Conservation (phyloP, 2,888 invertebrate genomes). For the Disparrhopalites patrizii region DNA sequence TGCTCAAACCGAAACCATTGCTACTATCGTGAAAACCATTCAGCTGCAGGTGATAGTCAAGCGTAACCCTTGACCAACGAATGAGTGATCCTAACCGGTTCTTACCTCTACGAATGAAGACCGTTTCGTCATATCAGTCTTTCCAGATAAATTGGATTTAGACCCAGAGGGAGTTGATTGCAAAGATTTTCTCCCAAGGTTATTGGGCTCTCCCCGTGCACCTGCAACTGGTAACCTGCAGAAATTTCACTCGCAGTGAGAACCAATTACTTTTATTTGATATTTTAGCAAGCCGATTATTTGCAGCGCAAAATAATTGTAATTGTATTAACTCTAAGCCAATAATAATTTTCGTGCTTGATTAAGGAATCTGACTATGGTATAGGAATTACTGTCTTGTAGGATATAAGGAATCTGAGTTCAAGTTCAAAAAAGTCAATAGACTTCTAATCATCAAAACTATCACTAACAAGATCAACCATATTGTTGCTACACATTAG, state of each 20-base stretch:
- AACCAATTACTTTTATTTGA: background rate
- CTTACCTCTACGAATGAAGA: conserved; percentile 83
- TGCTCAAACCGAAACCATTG: no score
- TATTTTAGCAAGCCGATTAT: background rate
- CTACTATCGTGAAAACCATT: no score
- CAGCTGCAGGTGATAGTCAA: no score
- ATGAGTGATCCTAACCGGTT: no score
- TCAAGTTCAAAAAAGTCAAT: no score
- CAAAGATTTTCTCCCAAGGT: conserved; percentile 37
- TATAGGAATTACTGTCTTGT: background rate
- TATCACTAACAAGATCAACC: no score
- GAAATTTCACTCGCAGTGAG: background rate
- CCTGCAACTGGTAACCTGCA: conserved; percentile 48
- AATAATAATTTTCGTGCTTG: background rate
- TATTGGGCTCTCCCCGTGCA: conserved; percentile 31
- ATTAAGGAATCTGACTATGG: background rate
- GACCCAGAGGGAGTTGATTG: conserved; percentile 48
- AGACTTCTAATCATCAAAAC: no score
- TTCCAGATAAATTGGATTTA: conserved; percentile 37
- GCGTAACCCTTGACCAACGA: no score
- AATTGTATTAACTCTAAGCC: background rate
- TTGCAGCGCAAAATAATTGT: background rate
- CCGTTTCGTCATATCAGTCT: conserved; percentile 56
- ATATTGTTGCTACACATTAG: no score
- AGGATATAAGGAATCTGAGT: no score